Conservation (phyloP, 53 echinoderm and acorn worm species). For the Paelopatides confundens region DNA sequence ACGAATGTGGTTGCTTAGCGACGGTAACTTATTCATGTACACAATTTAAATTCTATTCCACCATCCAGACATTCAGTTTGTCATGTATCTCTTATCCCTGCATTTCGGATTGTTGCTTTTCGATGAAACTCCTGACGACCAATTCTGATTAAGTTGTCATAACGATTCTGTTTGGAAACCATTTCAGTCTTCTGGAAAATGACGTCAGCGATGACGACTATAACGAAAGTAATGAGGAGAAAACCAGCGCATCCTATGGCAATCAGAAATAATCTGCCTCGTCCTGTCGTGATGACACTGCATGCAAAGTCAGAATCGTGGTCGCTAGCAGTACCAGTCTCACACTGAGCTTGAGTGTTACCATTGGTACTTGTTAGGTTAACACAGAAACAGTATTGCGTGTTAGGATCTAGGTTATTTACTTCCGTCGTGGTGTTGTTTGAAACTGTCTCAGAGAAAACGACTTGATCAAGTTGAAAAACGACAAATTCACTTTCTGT, state of each 20-base stretch:
- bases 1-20: too few relatives aligned
- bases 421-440: neutral
- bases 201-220: neutral
- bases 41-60: too few relatives aligned
- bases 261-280: neutral
- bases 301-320: neutral
- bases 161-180: neutral
- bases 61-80: neutral
- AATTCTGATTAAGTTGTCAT: neutral
- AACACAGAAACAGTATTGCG: neutral
- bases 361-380: neutral
- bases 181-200: neutral
- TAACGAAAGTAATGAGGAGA: neutral
- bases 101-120: neutral
- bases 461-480: neutral
- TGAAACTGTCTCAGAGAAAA: neutral
- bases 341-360: neutral
- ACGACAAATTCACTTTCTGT: neutral
- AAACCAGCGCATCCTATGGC: neutral
- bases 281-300: neutral
- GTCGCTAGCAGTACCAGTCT: neutral
- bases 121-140: slow-evolving; percentile 17
- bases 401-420: neutral
- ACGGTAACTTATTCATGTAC: too few relatives aligned
- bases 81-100: neutral